phyloP scores from a whole-genome alignment of 1,140 invertebrate genomes.

The Nephila pilipes region DNA sequence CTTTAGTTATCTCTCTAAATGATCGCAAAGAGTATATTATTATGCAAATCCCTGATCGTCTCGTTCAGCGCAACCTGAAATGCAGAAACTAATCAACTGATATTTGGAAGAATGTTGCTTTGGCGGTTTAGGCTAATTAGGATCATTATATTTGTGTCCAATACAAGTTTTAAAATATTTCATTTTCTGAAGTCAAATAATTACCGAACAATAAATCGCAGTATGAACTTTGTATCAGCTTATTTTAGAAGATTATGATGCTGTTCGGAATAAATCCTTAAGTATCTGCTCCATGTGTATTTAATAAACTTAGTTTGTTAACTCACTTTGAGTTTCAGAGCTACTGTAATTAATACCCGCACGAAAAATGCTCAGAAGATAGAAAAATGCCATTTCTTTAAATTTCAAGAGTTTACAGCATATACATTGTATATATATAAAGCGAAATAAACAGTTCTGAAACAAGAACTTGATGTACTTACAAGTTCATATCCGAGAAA shows the following conservation, averaged over 20 bases:
- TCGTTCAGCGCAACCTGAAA: not conserved
- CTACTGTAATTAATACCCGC: not conserved
- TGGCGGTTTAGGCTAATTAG: not conserved
- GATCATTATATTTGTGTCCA: not conserved
- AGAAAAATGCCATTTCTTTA: too few relatives aligned
- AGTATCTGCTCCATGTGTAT: not conserved
- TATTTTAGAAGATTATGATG: conserved; percentile 15
- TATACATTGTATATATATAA: too few relatives aligned
- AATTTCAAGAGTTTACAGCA: too few relatives aligned
- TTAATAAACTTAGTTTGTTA: not conserved
- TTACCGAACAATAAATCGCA: not conserved
- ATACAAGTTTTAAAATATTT: not conserved
- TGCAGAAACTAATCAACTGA: not conserved
- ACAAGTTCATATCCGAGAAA: too few relatives aligned
- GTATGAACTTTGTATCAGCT: too few relatives aligned
- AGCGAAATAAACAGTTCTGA: too few relatives aligned
- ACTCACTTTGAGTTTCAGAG: not conserved
- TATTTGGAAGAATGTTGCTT: not conserved
- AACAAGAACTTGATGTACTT: too few relatives aligned
- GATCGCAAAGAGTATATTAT: not conserved
- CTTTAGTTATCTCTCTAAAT: not conserved
- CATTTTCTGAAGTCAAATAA: not conserved
- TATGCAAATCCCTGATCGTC: not conserved
- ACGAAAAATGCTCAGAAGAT: too few relatives aligned
- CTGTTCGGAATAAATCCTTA: too few relatives aligned